Evolutionary conservation across 2,888 invertebrate genomes (phyloP), one percentile per base, ranked within the genome.

Genomic region (Dryobota labecula): DNA sequence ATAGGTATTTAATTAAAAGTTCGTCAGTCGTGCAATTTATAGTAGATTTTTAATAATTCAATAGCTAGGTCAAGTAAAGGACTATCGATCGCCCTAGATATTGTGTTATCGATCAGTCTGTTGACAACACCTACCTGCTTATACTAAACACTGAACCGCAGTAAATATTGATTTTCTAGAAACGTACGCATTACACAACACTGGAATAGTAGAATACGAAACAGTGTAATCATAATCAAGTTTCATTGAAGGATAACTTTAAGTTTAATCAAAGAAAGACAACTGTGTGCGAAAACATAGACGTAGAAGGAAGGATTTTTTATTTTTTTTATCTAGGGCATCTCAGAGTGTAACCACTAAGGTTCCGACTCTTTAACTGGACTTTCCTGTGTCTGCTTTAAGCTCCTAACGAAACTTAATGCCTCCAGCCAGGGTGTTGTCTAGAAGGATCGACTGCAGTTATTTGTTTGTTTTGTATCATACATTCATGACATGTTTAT

Each of bases 41-140:
- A 47, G 56, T 64, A 24, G 38, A 20, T 56, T 71, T 69, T 78
- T 0, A 73, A 70, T 78, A 62, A 70, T 63, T 72, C n/a, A 76
- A 60, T 47, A 71, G 67, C 57, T 70, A 66, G 84, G 73, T 76
- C 67, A 80, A 67, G 71, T 73, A 72, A 67, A 80, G 73, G 74
- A 66, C 63, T 83, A 86, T 87, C 73, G 84, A 82, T 78, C 66
- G 85, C 58, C 82, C 86, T 76, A 84, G 73, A 84, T 87, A 73
- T 73, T 20, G 56, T 67, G 56, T 65, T 78, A 72, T 71, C 70
- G 69, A 76, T 41, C 69, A 61, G 71, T 58, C 41, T 58, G 68
- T 69, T n/a, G n/a, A n/a, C n/a, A 76, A 43, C 57, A 57, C 30
- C 30, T 66, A 66, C 71, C 80, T 76, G 76, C 43, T 78, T 72